phyloP scores from a whole-genome alignment of 2,113 vertebrate genomes.

The Todiramphus saurophagus region DNA sequence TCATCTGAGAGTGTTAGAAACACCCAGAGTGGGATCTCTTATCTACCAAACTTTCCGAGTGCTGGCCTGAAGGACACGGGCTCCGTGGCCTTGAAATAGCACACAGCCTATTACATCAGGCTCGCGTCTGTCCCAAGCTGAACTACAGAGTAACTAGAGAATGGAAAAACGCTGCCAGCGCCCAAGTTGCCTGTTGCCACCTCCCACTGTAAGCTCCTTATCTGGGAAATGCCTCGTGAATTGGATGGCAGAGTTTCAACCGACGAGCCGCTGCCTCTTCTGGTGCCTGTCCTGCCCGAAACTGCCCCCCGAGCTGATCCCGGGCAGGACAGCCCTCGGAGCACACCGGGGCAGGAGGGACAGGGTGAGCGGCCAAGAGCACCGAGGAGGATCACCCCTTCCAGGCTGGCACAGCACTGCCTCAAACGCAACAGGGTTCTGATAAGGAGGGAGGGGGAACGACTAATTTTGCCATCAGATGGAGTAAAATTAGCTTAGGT shows the following conservation, averaged over 20 bases:
- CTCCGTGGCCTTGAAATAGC: conserved; percentile 38
- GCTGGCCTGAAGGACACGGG: not conserved
- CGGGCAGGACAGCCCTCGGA: not conserved
- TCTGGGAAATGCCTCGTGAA: conserved; percentile 33
- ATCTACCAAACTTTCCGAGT: conserved; percentile 4
- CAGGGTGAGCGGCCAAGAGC: not conserved
- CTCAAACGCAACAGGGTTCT: not conserved
- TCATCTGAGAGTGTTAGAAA: not conserved
- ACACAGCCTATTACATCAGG: conserved; percentile 36
- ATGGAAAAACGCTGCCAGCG: conserved; percentile 43
- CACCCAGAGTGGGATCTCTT: conserved; percentile 2
- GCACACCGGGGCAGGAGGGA: fast-evolving
- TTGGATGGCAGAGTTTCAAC: not conserved
- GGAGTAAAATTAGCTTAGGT: conserved; percentile 64
- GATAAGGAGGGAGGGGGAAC: conserved; percentile 16
- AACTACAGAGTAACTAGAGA: conserved; percentile 51
- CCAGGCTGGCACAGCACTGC: not conserved
- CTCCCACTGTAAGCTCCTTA: conserved; percentile 54
- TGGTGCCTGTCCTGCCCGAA: not conserved
- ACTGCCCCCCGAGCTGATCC: not conserved
- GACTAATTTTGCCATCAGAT: conserved; percentile 28
- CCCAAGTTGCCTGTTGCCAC: conserved; percentile 41
- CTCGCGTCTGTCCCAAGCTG: conserved; percentile 51
- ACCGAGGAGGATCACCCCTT: not conserved
- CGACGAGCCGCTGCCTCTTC: not conserved